Evolutionary conservation across 2,888 invertebrate species (phyloP).

Genomic region (Tipula vernalis): DNA sequence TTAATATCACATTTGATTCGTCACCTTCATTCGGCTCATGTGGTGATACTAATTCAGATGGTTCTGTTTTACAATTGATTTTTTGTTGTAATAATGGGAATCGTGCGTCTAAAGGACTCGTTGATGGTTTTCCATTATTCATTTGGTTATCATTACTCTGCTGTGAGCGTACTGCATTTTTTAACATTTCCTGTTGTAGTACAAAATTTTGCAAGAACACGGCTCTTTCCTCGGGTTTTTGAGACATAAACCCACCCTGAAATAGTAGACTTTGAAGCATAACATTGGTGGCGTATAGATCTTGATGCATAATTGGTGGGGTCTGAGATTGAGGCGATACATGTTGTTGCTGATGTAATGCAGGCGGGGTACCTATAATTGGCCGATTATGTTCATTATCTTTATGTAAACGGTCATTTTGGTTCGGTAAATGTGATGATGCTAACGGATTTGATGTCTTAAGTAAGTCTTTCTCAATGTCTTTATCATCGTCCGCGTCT

Average conservation of each 20-base stretch:
- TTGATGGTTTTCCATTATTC: conserved; percentile 22
- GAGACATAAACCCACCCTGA: conserved; percentile 21
- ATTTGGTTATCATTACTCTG: conserved; percentile 20
- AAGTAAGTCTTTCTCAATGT: conserved; percentile 44
- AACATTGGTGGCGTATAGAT: conserved; percentile 25
- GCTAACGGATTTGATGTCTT: conserved; percentile 39
- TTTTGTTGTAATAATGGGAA: conserved; percentile 24
- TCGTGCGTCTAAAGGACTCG: conserved; percentile 23
- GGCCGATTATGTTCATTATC: conserved; percentile 4
- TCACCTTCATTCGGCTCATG: conserved; percentile 30
- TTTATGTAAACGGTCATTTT: conserved; percentile 13
- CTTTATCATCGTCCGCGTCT: conserved; percentile 45
- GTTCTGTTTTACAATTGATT: conserved; percentile 30
- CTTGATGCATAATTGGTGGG: conserved; percentile 20
- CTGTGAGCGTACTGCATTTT: conserved; percentile 24
- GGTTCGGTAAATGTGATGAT: conserved; percentile 15
- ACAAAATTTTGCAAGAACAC: conserved; percentile 12
- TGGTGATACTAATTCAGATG: conserved; percentile 37
- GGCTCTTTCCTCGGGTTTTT: conserved; percentile 18
- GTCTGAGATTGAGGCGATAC: conserved; percentile 25
- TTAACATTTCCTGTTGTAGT: conserved; percentile 24
- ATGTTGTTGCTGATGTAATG: conserved; percentile 20
- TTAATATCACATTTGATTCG: conserved; percentile 66
- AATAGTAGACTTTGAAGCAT: conserved; percentile 30
- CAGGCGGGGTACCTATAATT: conserved; percentile 18